Conservation (phyloP, 35 echinoderm and acorn worm genomes). For the Heliocidaris tuberculata region DNA sequence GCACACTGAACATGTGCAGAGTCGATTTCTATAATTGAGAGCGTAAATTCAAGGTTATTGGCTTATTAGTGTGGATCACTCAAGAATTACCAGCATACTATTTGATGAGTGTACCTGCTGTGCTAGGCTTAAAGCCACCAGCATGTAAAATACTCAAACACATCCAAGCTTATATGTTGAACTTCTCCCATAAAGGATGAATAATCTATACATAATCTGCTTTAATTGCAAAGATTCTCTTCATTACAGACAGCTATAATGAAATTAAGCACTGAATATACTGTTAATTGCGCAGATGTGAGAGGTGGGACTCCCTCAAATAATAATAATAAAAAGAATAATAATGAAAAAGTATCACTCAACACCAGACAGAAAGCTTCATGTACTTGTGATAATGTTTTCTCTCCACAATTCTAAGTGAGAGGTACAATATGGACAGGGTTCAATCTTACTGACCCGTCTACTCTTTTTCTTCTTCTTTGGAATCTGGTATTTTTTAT, state of each 20-base stretch:
- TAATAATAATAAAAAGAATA: neutral
- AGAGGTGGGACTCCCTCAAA: neutral
- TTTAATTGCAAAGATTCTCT: neutral
- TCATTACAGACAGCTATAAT: neutral
- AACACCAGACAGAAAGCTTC: no score
- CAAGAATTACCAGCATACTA: neutral
- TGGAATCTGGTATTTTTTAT: no score
- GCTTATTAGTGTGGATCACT: neutral
- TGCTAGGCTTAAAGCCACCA: neutral
- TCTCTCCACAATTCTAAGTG: no score
- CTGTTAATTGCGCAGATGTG: neutral
- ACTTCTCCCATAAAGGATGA: neutral
- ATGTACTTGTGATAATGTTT: no score
- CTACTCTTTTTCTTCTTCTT: no score
- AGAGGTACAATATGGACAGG: no score
- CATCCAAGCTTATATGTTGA: neutral
- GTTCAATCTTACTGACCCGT: no score
- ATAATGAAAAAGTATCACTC: no score
- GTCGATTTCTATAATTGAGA: neutral
- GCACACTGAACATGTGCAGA: conserved; percentile 7
- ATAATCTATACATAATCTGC: neutral
- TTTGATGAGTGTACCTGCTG: neutral
- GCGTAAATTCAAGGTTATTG: neutral
- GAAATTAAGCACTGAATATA: neutral
- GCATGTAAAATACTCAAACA: neutral